Percentiles rank a stretch among this genome's conserved stretches.
Conservation (phyloP, 2,113 vertebrate genomes). For the Apistogramma diplotaenia region DNA sequence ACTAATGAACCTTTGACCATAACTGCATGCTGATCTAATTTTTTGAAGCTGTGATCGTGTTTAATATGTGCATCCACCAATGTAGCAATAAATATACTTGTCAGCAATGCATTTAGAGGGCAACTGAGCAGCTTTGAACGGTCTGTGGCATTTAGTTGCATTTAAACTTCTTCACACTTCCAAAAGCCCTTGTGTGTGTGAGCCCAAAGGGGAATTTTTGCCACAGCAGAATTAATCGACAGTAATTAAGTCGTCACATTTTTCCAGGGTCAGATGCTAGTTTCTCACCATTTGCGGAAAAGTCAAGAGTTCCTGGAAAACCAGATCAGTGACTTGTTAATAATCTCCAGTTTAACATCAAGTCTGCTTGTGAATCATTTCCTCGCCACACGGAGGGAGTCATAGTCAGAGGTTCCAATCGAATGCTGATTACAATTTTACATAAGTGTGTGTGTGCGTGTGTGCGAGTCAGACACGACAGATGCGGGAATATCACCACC, state of each 20-base stretch:
- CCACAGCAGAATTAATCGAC: not conserved
- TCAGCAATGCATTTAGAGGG: not conserved
- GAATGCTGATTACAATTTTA: constrained; percentile 12
- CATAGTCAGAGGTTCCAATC: not conserved
- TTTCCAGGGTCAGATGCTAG: not conserved
- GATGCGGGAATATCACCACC: constrained; percentile 35
- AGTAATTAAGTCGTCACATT: not conserved
- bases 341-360: not conserved
- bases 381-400: constrained; percentile 1
- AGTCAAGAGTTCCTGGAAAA: not conserved
- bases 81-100: not conserved
- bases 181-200: not conserved
- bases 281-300: not conserved
- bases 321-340: not conserved
- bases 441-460: not conserved
- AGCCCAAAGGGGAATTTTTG: not conserved
- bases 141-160: not conserved
- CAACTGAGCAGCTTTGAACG: not conserved
- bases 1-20: not conserved
- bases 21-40: not conserved
- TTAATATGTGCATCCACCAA: not conserved
- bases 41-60: not conserved
- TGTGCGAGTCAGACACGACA: constrained; percentile 25
- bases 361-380: constrained; percentile 1
- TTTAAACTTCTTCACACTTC: not conserved